Conservation (phyloP, 2,888 invertebrate species). For the Drosophila stalkeri region DNA sequence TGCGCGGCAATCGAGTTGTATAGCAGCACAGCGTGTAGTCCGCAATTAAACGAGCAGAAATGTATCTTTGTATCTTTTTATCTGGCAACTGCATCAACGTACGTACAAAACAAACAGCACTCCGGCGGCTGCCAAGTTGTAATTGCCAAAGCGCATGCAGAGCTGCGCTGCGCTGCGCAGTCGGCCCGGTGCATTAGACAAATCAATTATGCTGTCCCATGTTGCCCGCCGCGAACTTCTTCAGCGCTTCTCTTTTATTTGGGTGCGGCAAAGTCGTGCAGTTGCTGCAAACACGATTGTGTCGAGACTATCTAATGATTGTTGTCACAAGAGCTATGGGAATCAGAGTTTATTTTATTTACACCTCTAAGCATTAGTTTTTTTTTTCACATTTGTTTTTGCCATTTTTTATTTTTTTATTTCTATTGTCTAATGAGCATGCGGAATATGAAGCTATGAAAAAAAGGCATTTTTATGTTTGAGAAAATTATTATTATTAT, state of each 20-base stretch:
- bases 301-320: slow-evolving; percentile 43
- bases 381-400: not conserved
- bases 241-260: slow-evolving; percentile 10
- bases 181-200: slow-evolving; percentile 66
- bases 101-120: slow-evolving; percentile 54
- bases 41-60: slow-evolving; percentile 76
- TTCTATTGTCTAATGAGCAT: not conserved
- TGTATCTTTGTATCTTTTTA: slow-evolving; percentile 75
- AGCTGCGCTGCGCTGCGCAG: slow-evolving; percentile 40
- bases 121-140: slow-evolving; percentile 36
- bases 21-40: slow-evolving; percentile 65
- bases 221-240: slow-evolving; percentile 4
- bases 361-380: slow-evolving; percentile 23
- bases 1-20: not conserved
- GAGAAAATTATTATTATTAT: not conserved
- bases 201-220: slow-evolving; percentile 69
- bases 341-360: slow-evolving; percentile 29
- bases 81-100: slow-evolving; percentile 61
- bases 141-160: slow-evolving; percentile 65
- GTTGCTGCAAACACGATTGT: slow-evolving; percentile 12
- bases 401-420: too few relatives aligned
- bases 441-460: not conserved
- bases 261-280: slow-evolving; percentile 43
- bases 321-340: slow-evolving; percentile 48
- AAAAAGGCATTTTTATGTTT: not conserved